phyloP scores from a whole-genome alignment of 2,113 vertebrate genomes.

The Alosa alosa region DNA sequence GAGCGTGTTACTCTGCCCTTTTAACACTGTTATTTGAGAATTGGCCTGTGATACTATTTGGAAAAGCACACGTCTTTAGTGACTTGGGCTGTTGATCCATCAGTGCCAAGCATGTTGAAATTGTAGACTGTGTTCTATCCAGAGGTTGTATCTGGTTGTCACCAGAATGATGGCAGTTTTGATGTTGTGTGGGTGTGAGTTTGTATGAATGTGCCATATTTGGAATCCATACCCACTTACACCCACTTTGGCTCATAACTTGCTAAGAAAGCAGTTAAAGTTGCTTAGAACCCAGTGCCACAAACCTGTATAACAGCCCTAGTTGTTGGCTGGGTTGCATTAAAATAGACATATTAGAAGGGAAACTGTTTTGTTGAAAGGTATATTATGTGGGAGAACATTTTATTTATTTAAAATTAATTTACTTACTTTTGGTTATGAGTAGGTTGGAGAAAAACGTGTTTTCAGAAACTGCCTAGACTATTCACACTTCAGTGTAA shows the following conservation, averaged over 20 bases:
- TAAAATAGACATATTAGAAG: background rate
- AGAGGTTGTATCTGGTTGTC: background rate
- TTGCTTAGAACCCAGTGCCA: background rate
- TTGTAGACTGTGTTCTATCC: background rate
- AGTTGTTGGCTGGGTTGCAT: background rate
- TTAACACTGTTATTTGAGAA: background rate
- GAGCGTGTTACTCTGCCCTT: background rate
- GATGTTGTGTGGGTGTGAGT: background rate
- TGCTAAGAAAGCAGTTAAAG: background rate
- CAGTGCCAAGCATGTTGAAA: background rate
- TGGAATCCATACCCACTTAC: background rate
- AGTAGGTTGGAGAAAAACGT: background rate
- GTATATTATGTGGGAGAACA: no score
- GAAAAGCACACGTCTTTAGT: background rate
- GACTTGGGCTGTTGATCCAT: background rate
- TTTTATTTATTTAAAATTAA: background rate
- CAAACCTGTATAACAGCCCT: background rate
- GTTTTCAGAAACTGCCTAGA: no score
- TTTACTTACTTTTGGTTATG: background rate
- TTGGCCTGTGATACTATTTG: background rate
- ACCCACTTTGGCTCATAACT: background rate
- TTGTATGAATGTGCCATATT: background rate
- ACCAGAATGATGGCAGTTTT: background rate
- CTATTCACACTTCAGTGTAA: background rate
- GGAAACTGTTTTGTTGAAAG: background rate